Evolutionary conservation across 2,888 invertebrate genomes (phyloP).

Genomic region (Plebejus melissa): DNA sequence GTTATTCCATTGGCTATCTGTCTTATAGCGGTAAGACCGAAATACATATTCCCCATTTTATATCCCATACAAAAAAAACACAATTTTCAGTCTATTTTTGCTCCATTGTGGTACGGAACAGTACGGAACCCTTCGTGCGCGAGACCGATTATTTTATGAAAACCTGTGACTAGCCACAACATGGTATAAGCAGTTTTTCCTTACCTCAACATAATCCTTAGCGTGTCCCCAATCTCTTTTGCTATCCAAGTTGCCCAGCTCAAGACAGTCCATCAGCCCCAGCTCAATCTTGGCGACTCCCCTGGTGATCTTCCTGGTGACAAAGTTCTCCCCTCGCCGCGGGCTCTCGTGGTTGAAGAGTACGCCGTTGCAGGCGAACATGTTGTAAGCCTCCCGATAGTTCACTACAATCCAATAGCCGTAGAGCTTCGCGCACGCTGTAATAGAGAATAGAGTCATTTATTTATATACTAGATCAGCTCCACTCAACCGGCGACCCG

Average conservation of each 20-base stretch:
- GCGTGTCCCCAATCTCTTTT: constrained; percentile 99
- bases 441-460: background rate
- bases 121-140: too few relatives aligned
- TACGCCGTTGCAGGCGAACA: constrained; percentile 97
- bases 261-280: constrained; percentile 90
- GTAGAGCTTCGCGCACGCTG: constrained; percentile 97
- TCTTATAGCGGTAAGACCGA: too few relatives aligned
- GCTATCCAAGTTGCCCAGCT: constrained; percentile 96
- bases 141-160: too few relatives aligned
- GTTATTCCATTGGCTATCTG: too few relatives aligned
- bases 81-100: too few relatives aligned
- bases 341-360: constrained; percentile 98
- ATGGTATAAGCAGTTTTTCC: background rate
- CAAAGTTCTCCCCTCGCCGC: constrained; percentile 97
- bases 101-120: too few relatives aligned
- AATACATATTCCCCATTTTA: too few relatives aligned
- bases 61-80: too few relatives aligned
- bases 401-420: constrained; percentile 98
- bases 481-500: too few relatives aligned
- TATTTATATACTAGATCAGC: background rate
- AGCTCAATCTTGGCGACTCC: constrained; percentile 97
- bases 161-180: background rate
- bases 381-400: constrained; percentile 95
- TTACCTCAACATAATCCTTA: constrained; percentile 95
- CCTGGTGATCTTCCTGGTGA: constrained; percentile 98